Base-by-base conservation (phyloP, 2,797 vertebrate species). In the Centroberyx gerrardi region DNA sequence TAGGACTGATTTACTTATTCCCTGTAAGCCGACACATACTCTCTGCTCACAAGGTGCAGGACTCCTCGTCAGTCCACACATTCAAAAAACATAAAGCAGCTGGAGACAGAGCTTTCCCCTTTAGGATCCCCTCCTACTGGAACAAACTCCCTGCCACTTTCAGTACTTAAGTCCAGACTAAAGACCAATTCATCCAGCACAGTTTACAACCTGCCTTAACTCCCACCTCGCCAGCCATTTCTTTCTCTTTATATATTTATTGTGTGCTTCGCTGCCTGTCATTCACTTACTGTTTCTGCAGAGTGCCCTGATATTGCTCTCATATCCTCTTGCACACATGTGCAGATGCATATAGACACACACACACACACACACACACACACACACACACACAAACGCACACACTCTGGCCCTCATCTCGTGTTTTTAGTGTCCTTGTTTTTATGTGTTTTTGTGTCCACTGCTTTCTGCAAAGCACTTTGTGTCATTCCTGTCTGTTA, bases 51-150 rank as follows among this genome's bases (percentile, higher is more conserved):
- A 70, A 54, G 36, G 12, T 42, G 40, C 27, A 49, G 46, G n/a
- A 71, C 44, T 28, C 12, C 22, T 67, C 2, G 2, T 62, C 52
- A 52, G 53, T 44, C 55, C 27, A 49, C 61, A 76, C 29, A 15
- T 14, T 42, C 27, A 68, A 65, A 76, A 73, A 51, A n/a, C n/a
- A n/a, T n/a, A 83, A 72, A 78, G 54, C 28, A 58, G 62, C 54
- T 51, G 13, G 49, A 70, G 28, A 38, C 17, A 53, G 48, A 64
- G n/a, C 44, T 62, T 18, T 5, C 61, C 15, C 44, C 14, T 53
- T 40, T 31, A 68, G 14, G 22, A 22, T 22, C 22, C 58, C 38
- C 46, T 73, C 48, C 17, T 8, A 12, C 46, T 68, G 28, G 68
- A 28, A 28, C 54, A 56, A 68, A 58, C 52, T 60, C 46, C 36